Base-by-base conservation (phyloP, 30 jellyfish, hydroid and myxozoan genomes). In the Cassiopea xamachana region DNA sequence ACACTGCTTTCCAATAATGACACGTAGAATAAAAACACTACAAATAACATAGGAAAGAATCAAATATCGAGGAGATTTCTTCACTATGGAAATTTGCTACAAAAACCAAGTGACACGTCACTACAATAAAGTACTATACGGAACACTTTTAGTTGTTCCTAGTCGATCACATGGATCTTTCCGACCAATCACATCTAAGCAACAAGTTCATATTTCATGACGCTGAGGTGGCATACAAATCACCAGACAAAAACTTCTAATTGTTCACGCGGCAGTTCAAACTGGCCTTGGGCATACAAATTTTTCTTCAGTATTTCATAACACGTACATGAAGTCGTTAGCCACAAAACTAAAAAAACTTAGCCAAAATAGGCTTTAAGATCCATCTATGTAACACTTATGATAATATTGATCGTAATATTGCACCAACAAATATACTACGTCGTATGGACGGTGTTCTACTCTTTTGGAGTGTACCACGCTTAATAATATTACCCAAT, bases 71-170 rank as follows among this genome's bases (percentile, higher is more conserved):
- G 27, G 80, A 43, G 10, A 43, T 19, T 64, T 10, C 2, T 71
- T 71, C 80, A 71, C 27, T 71, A 71, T 2, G 80, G 51, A 12
- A 71, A 71, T 10, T 71, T 71, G 15, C 80, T 55, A 71, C 80
- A 43, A 2, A 71, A 71, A 71, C n/a, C 27, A 7, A 27, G 27
- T 1, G 16, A 4, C n/a, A n/a, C 27, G n/a, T 8, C 7, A 14
- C 48, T 4, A 71, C 27, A 1, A 71, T 55, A 14, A 2, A 6
- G 15, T 71, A 14, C 39, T 71, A 71, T 14, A 4, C 58, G 27
- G 10, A 1, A 43, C 4, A 19, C 2, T 55, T 10, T 18, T 55
- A 43, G 7, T 51, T 71, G n/a, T 71, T 2, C 5, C 27, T 9
- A n/a, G 27, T 12, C 55, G 7, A 17, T 18, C n/a, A 19, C 2